Base-by-base conservation (phyloP, 2,888 invertebrate genomes). In the Andrena minutula region DNA sequence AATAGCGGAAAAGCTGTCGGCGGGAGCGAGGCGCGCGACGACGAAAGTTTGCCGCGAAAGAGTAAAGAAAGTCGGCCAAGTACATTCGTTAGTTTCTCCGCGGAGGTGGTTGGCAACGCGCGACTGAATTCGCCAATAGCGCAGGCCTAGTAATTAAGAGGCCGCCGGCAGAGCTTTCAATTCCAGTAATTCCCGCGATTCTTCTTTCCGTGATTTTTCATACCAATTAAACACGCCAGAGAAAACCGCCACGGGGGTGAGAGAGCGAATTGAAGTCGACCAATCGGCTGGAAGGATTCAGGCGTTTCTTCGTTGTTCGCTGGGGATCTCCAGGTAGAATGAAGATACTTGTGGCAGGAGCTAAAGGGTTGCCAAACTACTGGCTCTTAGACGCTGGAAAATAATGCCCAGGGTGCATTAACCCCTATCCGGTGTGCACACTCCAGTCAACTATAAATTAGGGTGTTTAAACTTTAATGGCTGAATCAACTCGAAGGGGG, bases 11-110 rank as follows among this genome's bases (percentile, higher is more conserved):
- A 53, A 30, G 8, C 49, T 28, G 53, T 26, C 72, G 47, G 47
- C 10, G 64, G 16, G 32, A n/a, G 51, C 1, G 47, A 51, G 51
- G 3, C 7, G 26, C 66, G 56, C 23, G 56, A 26, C 56, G 79
- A 73, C 77, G 56, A 73, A 82, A 84, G 53, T 84, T 78, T 53
- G 35, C 28, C 58, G 49, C 58, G 61, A 76, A 63, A 61, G 73
- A 68, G 82, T 64, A 75, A 82, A 82, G 75, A 78, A 84, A 84
- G 41, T 86, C 78, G 80, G 82, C 82, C 84, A 82, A 86, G 87
- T 86, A 80, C 79, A 69, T 82, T 84, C 87, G 82, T 86, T 86
- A 84, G 79, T 76, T 83, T 79, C 23, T 30, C 68, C 63, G 49
- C 56, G 73, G 75, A 69, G 60, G 70, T 65, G 71, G 47, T 41